Evolutionary conservation across 2,888 invertebrate species (phyloP).

Genomic region (Heliconius cydno): DNA sequence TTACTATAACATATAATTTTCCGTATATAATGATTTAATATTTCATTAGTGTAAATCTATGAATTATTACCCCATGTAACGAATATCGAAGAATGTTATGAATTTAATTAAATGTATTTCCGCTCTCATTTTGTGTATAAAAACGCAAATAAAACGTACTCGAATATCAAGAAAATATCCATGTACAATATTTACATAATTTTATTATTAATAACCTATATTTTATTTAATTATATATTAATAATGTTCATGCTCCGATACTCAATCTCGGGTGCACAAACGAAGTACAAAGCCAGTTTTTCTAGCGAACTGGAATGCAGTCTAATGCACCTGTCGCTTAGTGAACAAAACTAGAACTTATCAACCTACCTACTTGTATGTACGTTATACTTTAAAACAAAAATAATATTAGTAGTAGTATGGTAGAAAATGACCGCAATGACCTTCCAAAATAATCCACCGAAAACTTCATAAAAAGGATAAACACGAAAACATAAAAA

Average conservation of each 20-base stretch:
- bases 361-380: conserved; percentile 13
- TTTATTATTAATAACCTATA: background rate
- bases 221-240: conserved; percentile 10
- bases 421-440: background rate
- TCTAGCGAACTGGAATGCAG: conserved; percentile 77
- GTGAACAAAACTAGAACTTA: conserved; percentile 30
- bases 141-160: background rate
- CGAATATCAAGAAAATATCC: background rate
- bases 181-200: background rate
- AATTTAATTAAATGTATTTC: too few relatives aligned
- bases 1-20: too few relatives aligned
- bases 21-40: too few relatives aligned
- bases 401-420: background rate
- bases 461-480: background rate
- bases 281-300: conserved; percentile 72
- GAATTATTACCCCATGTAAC: too few relatives aligned
- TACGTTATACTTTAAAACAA: background rate
- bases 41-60: too few relatives aligned
- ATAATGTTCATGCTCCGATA: background rate
- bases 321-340: conserved; percentile 71
- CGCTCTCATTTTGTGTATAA: background rate
- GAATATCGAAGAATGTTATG: too few relatives aligned
- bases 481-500: background rate
- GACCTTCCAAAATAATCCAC: background rate
- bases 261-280: conserved; percentile 47